phyloP scores from a whole-genome alignment of 2,888 invertebrate genomes.

The Apodemia mormo region DNA sequence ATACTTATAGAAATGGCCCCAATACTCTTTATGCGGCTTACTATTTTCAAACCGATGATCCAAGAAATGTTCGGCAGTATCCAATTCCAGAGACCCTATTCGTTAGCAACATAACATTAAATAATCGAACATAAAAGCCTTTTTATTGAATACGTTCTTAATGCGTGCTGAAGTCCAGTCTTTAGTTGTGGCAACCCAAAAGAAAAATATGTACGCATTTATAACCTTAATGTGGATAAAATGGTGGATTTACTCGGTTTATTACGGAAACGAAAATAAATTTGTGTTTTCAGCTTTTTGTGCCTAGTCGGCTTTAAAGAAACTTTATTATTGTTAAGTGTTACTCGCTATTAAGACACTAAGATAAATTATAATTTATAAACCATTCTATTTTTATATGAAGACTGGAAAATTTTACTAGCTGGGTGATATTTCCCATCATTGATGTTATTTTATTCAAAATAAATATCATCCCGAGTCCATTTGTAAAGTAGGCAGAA shows the following conservation, averaged over 20 bases:
- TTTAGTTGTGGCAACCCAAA: background rate
- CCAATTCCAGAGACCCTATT: background rate
- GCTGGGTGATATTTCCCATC: no score
- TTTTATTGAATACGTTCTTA: constrained; percentile 1
- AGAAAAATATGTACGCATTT: constrained; percentile 11
- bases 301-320: background rate
- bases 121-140: background rate
- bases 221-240: constrained; percentile 10
- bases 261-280: constrained; percentile 10
- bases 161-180: background rate
- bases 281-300: background rate
- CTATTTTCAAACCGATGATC: background rate
- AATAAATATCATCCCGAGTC: no score
- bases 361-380: no score
- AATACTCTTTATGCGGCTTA: background rate
- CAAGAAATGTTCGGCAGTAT: background rate
- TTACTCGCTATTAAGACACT: background rate
- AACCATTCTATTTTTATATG: background rate
- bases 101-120: background rate
- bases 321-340: background rate
- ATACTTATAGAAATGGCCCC: background rate
- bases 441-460: no score
- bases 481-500: no score
- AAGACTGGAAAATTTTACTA: background rate
- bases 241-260: constrained; percentile 5